These are phyloP conservation scores for Rhinolophus sinicus DNA, from an alignment of 2,113 vertebrate species.

Conservation along the genomic window DNA sequence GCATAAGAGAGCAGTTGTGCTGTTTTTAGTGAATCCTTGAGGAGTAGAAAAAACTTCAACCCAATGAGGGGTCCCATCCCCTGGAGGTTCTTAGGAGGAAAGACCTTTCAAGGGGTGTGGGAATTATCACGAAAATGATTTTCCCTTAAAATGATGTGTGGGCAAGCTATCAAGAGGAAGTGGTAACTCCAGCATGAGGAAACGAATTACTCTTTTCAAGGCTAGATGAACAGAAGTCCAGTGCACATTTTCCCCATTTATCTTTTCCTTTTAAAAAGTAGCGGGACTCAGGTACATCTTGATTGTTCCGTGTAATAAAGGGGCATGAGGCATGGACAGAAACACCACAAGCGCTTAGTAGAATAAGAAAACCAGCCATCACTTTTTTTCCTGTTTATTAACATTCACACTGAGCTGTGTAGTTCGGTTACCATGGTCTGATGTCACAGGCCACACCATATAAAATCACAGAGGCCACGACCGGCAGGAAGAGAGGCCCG, in stretches of 20 bases:
- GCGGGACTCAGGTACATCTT: neutral
- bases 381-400: neutral
- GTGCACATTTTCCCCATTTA: neutral
- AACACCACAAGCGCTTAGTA: neutral
- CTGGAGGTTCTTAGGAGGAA: conserved; percentile 34
- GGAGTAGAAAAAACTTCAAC: conserved; percentile 2
- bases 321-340: neutral
- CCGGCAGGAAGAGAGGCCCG: neutral
- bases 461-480: neutral
- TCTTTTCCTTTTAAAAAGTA: neutral
- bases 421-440: conserved; percentile 41
- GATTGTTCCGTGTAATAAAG: neutral
- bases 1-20: neutral
- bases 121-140: conserved; percentile 27
- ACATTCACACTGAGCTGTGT: neutral
- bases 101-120: conserved; percentile 13
- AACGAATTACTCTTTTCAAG: neutral
- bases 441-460: neutral
- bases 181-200: neutral
- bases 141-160: neutral
- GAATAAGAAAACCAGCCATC: neutral
- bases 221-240: neutral
- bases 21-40: conserved; percentile 14
- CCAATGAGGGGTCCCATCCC: neutral
- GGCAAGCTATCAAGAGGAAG: neutral